Evolutionary conservation across 2,888 invertebrate genomes (phyloP), one percentile per base, ranked within the genome.

Genomic region (Herminia tarsipennalis): DNA sequence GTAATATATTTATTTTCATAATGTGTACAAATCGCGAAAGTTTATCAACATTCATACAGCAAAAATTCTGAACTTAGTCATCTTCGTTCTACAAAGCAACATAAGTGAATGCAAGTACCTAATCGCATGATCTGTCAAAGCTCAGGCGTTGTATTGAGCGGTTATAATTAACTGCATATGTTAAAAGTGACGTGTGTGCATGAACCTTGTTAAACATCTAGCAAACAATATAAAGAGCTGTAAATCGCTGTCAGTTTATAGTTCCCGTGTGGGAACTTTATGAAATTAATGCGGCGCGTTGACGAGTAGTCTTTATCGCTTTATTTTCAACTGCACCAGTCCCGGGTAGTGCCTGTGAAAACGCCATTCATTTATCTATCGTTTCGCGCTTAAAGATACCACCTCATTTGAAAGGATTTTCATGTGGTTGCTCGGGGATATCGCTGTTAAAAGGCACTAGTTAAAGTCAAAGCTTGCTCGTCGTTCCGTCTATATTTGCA

Each of bases 191-290:
- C n/a, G n/a, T n/a, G n/a, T n/a, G n/a, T n/a, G n/a, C n/a, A n/a
- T n/a, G n/a, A n/a, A n/a, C n/a, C n/a, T n/a, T 37, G 59, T 52
- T 43, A 49, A 29, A 24, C 34, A 21, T 37, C 37, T 12, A 36
- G 41, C 33, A 51, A 42, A 51, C 30, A 45, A 39, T 41, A 28
- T 34, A 44, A 18, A 33, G 18, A 12, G 16, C 21, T 30, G 38
- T 35, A 41, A 47, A 45, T 45, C 47, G 13, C 16, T 33, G 37
- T 49, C 12, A 50, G 63, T 55, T 61, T 56, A 61, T 59, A 37
- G 56, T 29, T 47, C 58, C 54, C 68, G 10, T 6, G 50, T 13
- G 59, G 21, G 22, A 14, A 40, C 32, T 56, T 54, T 29, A 50
- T 64, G 33, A 43, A 64, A 55, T 53, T 27, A 57, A 56, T 59